phyloP scores from a whole-genome alignment of 2,113 vertebrate genomes.

The Poecile atricapillus region DNA sequence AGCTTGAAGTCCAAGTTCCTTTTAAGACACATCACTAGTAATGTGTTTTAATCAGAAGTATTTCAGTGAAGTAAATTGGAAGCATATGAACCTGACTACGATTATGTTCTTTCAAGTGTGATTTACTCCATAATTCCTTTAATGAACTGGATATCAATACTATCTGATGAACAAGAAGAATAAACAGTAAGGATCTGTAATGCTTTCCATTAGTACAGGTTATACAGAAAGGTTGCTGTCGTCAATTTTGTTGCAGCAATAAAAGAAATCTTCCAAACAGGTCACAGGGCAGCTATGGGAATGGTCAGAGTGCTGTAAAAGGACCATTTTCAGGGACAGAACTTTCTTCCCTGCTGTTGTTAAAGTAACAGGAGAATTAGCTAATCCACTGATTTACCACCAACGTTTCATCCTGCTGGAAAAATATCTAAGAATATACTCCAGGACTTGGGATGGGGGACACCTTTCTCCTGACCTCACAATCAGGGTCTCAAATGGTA shows the following conservation, averaged over 20 bases:
- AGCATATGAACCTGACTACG: constrained; percentile 16
- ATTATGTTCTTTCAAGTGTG: neutral
- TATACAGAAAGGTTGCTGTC: neutral
- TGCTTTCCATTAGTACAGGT: neutral
- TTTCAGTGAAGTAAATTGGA: constrained; percentile 45
- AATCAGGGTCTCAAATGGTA: neutral
- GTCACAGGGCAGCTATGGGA: neutral
- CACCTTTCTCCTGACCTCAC: neutral
- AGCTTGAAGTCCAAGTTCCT: constrained; percentile 44
- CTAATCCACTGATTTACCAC: neutral
- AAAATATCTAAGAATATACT: neutral
- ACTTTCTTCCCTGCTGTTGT: neutral
- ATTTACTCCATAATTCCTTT: constrained; percentile 17
- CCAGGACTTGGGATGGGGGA: neutral
- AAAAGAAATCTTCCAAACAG: neutral
- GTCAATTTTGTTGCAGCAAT: neutral
- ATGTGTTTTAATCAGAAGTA: constrained; percentile 27
- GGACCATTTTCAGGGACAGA: neutral
- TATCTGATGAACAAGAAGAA: neutral
- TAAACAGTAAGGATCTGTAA: neutral
- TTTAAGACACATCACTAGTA: constrained; percentile 36
- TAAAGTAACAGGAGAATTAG: neutral
- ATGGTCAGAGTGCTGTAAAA: neutral
- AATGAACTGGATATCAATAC: neutral
- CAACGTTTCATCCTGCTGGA: neutral